Evolutionary conservation across 2,888 invertebrate species (phyloP).

Genomic region (Lithophane leautieri): DNA sequence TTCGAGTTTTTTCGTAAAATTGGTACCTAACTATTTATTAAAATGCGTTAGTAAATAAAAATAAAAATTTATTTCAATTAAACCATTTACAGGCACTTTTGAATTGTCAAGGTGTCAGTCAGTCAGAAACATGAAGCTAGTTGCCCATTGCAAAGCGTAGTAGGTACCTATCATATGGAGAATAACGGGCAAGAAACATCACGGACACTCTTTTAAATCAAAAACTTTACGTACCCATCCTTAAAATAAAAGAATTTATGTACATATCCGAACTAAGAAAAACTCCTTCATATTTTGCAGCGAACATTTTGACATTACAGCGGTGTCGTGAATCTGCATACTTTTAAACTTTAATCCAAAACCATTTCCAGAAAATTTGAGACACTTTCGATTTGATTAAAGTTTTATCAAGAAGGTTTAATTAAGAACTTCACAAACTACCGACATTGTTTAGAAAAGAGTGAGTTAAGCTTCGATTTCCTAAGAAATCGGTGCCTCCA

Average conservation of each 20-base stretch:
- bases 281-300: neutral
- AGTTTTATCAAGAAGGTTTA: neutral
- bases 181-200: no score
- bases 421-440: neutral
- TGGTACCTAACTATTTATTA: neutral
- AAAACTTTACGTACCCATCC: neutral
- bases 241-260: neutral
- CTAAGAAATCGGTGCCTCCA: neutral
- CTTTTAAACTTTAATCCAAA: neutral
- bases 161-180: no score
- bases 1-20: neutral
- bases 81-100: no score
- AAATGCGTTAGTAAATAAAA: neutral
- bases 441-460: neutral
- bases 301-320: neutral
- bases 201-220: no score
- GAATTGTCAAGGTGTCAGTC: no score
- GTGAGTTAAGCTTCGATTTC: neutral
- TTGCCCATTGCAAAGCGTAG: no score
- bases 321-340: neutral
- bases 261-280: neutral
- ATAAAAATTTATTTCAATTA: no score
- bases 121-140: no score
- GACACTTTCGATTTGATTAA: neutral
- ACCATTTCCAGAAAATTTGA: neutral